Evolutionary conservation across 2,888 invertebrate genomes (phyloP).

Genomic region (Cheilosia grossa): DNA sequence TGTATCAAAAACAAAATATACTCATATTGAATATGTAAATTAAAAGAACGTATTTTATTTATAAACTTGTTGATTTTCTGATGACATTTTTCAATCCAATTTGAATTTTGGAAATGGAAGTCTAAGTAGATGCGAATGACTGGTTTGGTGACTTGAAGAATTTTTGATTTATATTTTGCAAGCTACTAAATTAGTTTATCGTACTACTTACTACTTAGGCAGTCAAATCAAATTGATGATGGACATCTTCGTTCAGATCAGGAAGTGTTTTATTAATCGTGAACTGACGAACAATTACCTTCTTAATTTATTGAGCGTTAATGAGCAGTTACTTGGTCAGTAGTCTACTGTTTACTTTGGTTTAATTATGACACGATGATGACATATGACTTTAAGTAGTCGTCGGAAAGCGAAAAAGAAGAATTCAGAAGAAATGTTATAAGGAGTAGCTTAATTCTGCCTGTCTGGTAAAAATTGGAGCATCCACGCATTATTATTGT

Average conservation of each 20-base stretch:
- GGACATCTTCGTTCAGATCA: neutral
- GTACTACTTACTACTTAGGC: neutral
- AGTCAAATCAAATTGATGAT: constrained; percentile 8
- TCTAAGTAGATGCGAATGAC: constrained; percentile 4
- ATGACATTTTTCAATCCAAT: neutral
- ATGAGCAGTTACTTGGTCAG: neutral
- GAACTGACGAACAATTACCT: neutral
- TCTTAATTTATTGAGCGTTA: constrained; percentile 9
- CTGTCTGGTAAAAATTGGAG: too few relatives aligned
- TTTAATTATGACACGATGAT: too few relatives aligned
- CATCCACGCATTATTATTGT: too few relatives aligned
- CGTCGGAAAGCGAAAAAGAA: too few relatives aligned
- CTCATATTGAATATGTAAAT: constrained; percentile 55
- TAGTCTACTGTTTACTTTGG: too few relatives aligned
- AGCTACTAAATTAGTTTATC: neutral
- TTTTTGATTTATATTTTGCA: neutral
- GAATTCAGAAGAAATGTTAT: too few relatives aligned
- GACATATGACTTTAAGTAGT: too few relatives aligned
- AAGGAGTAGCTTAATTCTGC: too few relatives aligned
- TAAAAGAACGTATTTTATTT: constrained; percentile 17
- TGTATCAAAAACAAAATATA: constrained; percentile 27
- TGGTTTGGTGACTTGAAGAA: neutral
- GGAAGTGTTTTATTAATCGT: neutral
- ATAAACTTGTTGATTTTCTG: constrained; percentile 19
- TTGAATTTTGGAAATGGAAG: neutral